Evolutionary conservation across 1,140 invertebrate species (phyloP).

Genomic region (Monomorium pharaonis): DNA sequence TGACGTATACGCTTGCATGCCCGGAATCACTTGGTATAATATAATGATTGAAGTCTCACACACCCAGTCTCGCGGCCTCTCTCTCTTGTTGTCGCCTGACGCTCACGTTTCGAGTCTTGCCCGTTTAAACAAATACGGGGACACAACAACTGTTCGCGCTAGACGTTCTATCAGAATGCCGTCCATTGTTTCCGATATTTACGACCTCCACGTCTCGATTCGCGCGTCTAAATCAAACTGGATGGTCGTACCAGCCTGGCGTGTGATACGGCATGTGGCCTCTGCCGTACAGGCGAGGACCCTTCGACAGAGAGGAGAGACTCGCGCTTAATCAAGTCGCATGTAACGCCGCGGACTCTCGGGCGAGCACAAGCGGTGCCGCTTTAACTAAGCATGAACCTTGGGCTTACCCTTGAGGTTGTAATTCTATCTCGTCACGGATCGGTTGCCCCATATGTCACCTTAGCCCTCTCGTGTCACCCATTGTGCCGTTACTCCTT

Average conservation of each 20-base stretch:
- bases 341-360: conserved; percentile 69
- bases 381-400: conserved; percentile 53
- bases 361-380: conserved; percentile 57
- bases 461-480: conserved; percentile 52
- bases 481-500: conserved; percentile 37
- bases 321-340: conserved; percentile 60
- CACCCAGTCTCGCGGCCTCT: not conserved
- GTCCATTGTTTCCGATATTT: conserved; percentile 44
- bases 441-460: conserved; percentile 67
- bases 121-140: not conserved
- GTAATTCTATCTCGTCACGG: conserved; percentile 70
- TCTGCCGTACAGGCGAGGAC: not conserved
- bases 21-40: not conserved
- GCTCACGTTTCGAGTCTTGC: not conserved
- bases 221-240: conserved; percentile 34
- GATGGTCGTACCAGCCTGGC: conserved; percentile 21
- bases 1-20: not conserved
- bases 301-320: conserved; percentile 38
- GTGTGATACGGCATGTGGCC: conserved; percentile 45
- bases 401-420: conserved; percentile 62
- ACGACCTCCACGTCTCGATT: conserved; percentile 1
- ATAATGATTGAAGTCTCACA: not conserved
- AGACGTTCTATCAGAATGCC: conserved; percentile 10
- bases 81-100: not conserved
- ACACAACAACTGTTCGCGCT: not conserved